Conservation (phyloP, 2,888 invertebrate species). For the Chaitophorus viminalis region DNA sequence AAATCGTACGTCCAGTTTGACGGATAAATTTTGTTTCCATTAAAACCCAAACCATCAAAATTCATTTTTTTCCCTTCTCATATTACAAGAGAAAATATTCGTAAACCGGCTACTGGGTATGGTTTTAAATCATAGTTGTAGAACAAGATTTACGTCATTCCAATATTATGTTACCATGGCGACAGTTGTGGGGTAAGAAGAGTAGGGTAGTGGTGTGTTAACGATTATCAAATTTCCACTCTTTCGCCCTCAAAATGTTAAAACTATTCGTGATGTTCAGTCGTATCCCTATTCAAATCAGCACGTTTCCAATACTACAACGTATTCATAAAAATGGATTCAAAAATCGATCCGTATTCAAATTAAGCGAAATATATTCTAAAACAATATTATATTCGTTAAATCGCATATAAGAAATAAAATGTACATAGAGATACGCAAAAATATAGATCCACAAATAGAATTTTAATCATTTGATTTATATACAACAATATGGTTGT, state of each 20-base stretch:
- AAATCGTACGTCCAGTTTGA: not conserved
- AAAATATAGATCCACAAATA: no score
- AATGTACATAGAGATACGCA: no score
- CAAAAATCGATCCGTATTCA: not conserved
- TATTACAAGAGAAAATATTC: not conserved
- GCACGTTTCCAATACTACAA: not conserved
- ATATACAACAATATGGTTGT: no score
- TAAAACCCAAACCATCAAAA: not conserved
- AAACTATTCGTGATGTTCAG: not conserved
- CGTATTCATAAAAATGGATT: not conserved
- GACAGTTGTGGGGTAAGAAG: not conserved
- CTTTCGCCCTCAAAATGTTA: not conserved
- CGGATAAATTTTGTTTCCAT: constrained; percentile 17
- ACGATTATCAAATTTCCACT: not conserved
- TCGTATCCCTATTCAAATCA: not conserved
- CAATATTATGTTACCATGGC: not conserved
- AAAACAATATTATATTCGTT: no score
- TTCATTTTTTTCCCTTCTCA: not conserved
- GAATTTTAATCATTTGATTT: no score
- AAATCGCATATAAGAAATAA: no score
- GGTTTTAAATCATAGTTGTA: not conserved
- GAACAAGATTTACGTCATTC: constrained; percentile 6
- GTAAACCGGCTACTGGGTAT: not conserved
- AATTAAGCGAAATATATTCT: not conserved
- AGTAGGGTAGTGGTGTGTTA: not conserved